These are phyloP conservation scores for Ips typographus DNA, from an alignment of 1,140 invertebrate genomes.

Conservation along the genomic window DNA sequence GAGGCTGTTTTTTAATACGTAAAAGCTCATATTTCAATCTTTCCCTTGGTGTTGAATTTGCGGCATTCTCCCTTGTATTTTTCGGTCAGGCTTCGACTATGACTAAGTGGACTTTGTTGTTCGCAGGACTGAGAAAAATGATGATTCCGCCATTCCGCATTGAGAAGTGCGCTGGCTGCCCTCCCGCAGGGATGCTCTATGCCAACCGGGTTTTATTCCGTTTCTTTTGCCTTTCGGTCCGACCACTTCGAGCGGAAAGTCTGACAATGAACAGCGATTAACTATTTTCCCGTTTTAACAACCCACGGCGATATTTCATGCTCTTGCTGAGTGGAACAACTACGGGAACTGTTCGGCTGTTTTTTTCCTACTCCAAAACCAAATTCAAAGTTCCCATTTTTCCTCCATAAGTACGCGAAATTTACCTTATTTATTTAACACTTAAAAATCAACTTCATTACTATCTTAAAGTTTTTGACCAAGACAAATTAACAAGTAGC, in stretches of 20 bases:
- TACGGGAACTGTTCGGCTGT: background rate
- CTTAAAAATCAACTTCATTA: no score
- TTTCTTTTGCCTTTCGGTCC: conserved; percentile 32
- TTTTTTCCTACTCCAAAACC: no score
- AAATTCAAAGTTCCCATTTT: no score
- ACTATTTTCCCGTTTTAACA: conserved; percentile 32
- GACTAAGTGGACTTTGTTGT: conserved; percentile 57
- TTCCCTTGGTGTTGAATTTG: conserved; percentile 42
- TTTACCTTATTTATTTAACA: no score
- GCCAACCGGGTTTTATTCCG: conserved; percentile 32
- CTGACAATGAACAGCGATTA: conserved; percentile 31
- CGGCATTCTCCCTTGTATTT: conserved; percentile 47
- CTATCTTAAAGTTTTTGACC: no score
- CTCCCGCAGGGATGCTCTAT: conserved; percentile 37
- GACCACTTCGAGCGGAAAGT: conserved; percentile 25
- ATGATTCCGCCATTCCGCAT: conserved; percentile 49
- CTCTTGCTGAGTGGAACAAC: conserved; percentile 8
- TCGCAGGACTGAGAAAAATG: conserved; percentile 55
- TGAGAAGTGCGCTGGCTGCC: conserved; percentile 49
- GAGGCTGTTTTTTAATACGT: conserved; percentile 36
- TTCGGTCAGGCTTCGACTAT: conserved; percentile 51
- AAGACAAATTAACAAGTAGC: no score
- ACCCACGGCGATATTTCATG: conserved; percentile 13
- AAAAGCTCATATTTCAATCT: conserved; percentile 38
- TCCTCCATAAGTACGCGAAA: no score